Conservation (phyloP, 2,113 vertebrate species). For the Chloropsis hardwickii region DNA sequence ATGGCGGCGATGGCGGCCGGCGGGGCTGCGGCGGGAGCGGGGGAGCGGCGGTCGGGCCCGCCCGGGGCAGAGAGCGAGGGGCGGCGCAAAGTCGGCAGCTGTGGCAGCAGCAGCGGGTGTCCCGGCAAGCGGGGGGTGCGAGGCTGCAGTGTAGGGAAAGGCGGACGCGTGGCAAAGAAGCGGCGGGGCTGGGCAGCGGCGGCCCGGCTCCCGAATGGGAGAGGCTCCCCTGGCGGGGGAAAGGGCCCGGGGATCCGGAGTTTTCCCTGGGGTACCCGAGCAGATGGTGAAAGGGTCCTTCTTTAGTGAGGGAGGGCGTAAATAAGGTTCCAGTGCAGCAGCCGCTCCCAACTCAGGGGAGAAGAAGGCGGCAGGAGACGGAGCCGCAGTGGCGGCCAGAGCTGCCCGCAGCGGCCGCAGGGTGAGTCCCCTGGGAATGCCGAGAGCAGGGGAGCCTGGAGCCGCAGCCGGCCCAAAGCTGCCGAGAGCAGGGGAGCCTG, state of each 20-base stretch:
- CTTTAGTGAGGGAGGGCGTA: not conserved
- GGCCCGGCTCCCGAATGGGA: not conserved
- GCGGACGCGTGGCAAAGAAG: not conserved
- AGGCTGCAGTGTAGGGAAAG: not conserved
- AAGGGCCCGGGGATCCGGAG: rapidly evolving
- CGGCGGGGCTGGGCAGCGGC: not conserved
- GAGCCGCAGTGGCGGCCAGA: no score
- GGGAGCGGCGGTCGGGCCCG: no score
- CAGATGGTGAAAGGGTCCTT: not conserved
- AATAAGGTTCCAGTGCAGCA: no score
- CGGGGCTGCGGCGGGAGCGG: no score
- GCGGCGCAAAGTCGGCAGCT: no score
- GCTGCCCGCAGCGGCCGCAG: no score
- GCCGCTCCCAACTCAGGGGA: rapidly evolving
- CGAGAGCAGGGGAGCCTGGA: not conserved
- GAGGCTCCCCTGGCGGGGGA: not conserved
- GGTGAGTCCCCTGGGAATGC: no score
- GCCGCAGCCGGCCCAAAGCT: no score
- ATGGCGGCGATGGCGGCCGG: no score
- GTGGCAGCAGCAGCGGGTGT: not conserved
- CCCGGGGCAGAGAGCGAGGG: not conserved
- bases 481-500: no score
- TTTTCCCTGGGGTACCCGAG: not conserved
- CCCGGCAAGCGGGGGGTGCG: no score
- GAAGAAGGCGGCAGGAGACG: not conserved